Base-by-base conservation (phyloP, 2,113 vertebrate genomes). In the Dascyllus trimaculatus region DNA sequence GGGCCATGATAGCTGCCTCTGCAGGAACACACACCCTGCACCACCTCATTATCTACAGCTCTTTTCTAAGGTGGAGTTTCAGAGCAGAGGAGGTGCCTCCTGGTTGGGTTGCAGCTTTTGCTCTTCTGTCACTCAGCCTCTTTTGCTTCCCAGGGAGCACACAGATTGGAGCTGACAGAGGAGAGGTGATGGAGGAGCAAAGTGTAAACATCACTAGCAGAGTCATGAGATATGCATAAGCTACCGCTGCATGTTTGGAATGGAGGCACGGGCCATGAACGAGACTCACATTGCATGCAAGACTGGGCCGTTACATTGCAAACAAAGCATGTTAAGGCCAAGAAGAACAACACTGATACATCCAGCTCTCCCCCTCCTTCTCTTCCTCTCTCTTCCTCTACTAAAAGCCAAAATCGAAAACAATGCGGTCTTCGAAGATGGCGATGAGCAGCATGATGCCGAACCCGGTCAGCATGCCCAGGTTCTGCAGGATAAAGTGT, bases 401-500 rank as follows among this genome's bases (percentile, higher is more conserved):
- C 95, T 96, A 97, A 80, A 98, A 97, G 81, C 95, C 95, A 89
- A 99, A 96, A 86, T 99, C 95, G 40, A 99, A 90, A 85, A 98
- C 96, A 43, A 99, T 97, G 84, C 95, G 96, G 80, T 99, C 97
- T 93, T 99, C 98, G 8, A 96, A 99, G 87, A 99, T 97, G 87
- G 98, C 98, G 71, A 99, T 99, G 85, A 99, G 95, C 92, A 99
- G 94, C 98, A 99, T 99, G 92, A 98, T 96, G 93, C 88, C 93
- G 79, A 99, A 99, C 10, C 98, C 98, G 46, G 96, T 95, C 43
- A 99, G 93, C 91, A 99, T 63, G 60, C 98, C 98, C 38, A 98
- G 64, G 71, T 99, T 99, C 95, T 99, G 98, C 52, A 99, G 96
- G 72, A 97, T 35, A 75, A 99, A 99, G 70, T 98, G 97, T 13